Evolutionary conservation across 2,797 vertebrate species (phyloP).

Genomic region (Paramormyrops hopkinsi): DNA sequence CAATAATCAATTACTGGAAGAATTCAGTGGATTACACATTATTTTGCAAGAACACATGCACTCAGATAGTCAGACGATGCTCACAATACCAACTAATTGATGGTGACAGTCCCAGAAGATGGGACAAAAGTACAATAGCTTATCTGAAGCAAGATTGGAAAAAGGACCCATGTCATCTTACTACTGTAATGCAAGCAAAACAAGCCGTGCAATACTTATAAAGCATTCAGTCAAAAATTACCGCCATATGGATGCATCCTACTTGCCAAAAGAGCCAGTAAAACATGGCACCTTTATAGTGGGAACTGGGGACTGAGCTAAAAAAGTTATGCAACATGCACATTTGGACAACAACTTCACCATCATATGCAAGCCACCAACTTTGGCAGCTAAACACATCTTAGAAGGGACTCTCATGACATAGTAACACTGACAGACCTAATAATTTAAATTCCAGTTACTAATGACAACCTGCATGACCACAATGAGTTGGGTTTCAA

Average conservation of each 20-base stretch:
- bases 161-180: neutral
- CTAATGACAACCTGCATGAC: neutral
- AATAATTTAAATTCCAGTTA: neutral
- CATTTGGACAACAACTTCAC: neutral
- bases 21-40: neutral
- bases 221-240: neutral
- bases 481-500: neutral
- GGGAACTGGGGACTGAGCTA: neutral
- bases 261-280: neutral
- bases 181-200: neutral
- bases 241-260: neutral
- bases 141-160: neutral
- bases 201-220: neutral
- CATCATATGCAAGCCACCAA: neutral
- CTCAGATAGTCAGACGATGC: neutral
- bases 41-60: neutral
- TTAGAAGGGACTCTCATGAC: neutral
- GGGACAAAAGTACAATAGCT: neutral
- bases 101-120: neutral
- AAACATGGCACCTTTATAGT: neutral
- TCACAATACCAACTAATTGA: neutral
- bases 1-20: conserved; percentile 3
- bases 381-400: neutral
- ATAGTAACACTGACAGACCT: neutral
- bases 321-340: neutral